Percentiles rank a stretch among this genome's conserved stretches.
phyloP scores from a whole-genome alignment of 2,113 vertebrate species.

The Deroptyus accipitrinus region DNA sequence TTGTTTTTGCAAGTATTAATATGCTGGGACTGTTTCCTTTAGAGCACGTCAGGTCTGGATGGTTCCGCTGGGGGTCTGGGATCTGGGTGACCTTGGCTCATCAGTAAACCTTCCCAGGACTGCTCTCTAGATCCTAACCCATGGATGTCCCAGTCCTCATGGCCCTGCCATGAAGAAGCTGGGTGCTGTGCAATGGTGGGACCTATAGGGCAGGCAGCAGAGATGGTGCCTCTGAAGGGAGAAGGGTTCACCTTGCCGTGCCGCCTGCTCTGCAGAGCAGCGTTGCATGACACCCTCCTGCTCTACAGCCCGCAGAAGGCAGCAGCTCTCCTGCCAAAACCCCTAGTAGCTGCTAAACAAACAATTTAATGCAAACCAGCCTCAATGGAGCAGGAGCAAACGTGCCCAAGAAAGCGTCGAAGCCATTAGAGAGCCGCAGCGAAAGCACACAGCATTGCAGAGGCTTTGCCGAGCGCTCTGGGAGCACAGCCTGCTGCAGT shows the following conservation, averaged over 20 bases:
- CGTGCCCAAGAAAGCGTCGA: slow-evolving; percentile 27
- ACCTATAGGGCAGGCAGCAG: accelerated
- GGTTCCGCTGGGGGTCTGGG: neutral
- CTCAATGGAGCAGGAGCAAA: neutral
- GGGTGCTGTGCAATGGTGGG: neutral
- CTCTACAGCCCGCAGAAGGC: neutral
- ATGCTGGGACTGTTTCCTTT: neutral
- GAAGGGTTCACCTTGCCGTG: neutral
- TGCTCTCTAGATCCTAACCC: accelerated
- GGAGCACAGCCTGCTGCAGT: neutral
- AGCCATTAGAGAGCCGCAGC: neutral
- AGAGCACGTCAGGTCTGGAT: accelerated
- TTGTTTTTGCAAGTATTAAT: slow-evolving; percentile 49
- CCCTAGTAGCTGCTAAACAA: slow-evolving; percentile 48
- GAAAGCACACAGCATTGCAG: neutral
- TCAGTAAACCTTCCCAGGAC: neutral
- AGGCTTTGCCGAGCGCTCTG: neutral
- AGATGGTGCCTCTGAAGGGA: accelerated
- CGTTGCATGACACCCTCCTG: neutral
- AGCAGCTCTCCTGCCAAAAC: slow-evolving; percentile 29
- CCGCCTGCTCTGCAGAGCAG: neutral
- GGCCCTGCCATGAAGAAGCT: accelerated
- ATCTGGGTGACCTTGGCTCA: neutral
- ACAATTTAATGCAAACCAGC: slow-evolving; percentile 54
- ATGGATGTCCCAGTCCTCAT: accelerated